Base-by-base conservation (phyloP, 2,888 invertebrate species). In the Dorcus hopei region DNA sequence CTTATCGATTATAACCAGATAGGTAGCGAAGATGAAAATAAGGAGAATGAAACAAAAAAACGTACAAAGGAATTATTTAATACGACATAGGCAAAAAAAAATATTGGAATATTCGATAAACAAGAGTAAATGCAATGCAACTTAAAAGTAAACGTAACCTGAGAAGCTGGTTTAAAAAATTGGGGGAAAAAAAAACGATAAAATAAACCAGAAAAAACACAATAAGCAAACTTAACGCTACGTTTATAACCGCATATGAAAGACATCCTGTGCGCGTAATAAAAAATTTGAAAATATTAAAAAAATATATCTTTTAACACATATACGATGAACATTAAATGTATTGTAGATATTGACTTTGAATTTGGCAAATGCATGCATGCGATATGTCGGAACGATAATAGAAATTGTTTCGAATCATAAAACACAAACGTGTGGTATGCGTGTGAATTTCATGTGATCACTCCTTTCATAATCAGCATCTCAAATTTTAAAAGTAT, bases 261-360 rank as follows among this genome's bases (percentile, higher is more conserved):
- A 73, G 69, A 72, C 70, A 68, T 67, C 62, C 74, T 76, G 75
- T 74, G 75, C 26, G 26, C 70, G 72, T 72, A 73, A 70, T 67
- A 68, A 70, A 73, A 71, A n/a, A 9, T 23, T 57, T 52, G 47
- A 70, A 65, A 70, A 52, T 50, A 62, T 58, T 74, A 73, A 75
- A 75, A 76, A 76, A 76, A 75, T 75, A 75, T 72, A 74, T 73
- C 76, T 82, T 42, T 51, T 57, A 50, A 56, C 41, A 54, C 50
- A 54, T 54, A 54, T 19, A 51, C 48, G 33, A 40, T 49, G 49
- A 48, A 40, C 14, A 48, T 50, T 73, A 77, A 72, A 73, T 69
- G 68, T 72, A 71, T 75, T 75, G 75, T 78, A 79, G 76, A 84
- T 85, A 85, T 85, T 85, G 85, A 85, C 85, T 85, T 84, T 82